Evolutionary conservation across 92 coral and sea anemone species (phyloP).

Genomic region (Porites cylindrica): DNA sequence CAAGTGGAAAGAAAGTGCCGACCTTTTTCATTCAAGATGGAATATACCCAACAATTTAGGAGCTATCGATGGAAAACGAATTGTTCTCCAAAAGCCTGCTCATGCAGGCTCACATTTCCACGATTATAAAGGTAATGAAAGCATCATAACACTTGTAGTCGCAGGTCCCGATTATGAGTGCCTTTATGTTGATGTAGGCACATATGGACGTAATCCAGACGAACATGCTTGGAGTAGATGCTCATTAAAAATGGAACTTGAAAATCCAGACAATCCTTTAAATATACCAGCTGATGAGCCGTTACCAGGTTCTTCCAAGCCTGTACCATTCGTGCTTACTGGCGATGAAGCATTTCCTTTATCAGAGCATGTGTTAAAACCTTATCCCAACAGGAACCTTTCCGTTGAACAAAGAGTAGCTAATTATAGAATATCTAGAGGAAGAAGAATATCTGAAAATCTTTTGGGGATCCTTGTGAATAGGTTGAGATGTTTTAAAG

Average conservation of each 20-base stretch:
- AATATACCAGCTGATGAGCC: too few relatives aligned
- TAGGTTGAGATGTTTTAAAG: constrained; percentile 68
- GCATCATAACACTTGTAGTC: not conserved
- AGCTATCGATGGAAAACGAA: constrained; percentile 63
- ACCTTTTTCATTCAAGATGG: constrained; percentile 55
- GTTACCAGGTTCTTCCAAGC: too few relatives aligned
- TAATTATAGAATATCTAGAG: constrained; percentile 64
- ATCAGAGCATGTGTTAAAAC: constrained; percentile 56
- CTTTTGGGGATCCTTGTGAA: constrained; percentile 57
- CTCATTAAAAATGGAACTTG: too few relatives aligned
- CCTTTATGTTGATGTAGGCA: constrained; percentile 28
- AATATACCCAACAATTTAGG: constrained; percentile 70
- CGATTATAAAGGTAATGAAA: constrained; percentile 68
- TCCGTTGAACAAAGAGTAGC: constrained; percentile 62
- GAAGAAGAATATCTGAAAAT: constrained; percentile 65
- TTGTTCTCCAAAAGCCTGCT: constrained; percentile 66
- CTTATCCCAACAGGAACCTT: constrained; percentile 60
- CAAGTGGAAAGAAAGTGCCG: constrained; percentile 63
- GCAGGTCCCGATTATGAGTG: constrained; percentile 22
- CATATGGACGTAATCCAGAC: too few relatives aligned
- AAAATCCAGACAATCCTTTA: too few relatives aligned
- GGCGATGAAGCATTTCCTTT: constrained; percentile 41
- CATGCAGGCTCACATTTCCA: constrained; percentile 66
- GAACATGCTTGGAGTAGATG: constrained; percentile 11
- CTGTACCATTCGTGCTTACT: too few relatives aligned